Evolutionary conservation across 1,140 invertebrate genomes (phyloP).

Genomic region (Drosophila sechellia): DNA sequence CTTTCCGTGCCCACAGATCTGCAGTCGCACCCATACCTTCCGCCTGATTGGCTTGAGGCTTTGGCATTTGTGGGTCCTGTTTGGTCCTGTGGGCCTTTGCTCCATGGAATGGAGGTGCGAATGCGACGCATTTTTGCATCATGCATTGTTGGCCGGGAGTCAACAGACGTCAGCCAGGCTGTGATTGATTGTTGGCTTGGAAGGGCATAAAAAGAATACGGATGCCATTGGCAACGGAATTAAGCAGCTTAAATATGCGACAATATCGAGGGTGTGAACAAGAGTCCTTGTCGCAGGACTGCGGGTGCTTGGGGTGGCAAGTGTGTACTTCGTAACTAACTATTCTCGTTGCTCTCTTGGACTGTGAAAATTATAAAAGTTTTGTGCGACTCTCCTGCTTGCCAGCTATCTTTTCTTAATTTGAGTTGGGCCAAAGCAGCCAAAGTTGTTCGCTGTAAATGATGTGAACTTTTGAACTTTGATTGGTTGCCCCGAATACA

Average conservation of each 20-base stretch:
- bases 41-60: constrained; percentile 71
- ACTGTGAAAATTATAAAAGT: constrained; percentile 78
- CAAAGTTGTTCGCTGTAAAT: constrained; percentile 70
- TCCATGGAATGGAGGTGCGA: not conserved
- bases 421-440: constrained; percentile 60
- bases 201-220: constrained; percentile 5
- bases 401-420: constrained; percentile 72
- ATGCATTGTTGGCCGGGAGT: constrained; percentile 51
- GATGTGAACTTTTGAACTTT: constrained; percentile 79
- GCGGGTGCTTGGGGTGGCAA: not conserved
- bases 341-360: constrained; percentile 44
- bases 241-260: constrained; percentile 49
- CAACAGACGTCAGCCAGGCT: constrained; percentile 20
- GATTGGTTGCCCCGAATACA: constrained; percentile 57
- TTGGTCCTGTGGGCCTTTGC: not conserved
- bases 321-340: constrained; percentile 43
- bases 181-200: constrained; percentile 59
- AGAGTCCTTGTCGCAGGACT: not conserved
- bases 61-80: constrained; percentile 19
- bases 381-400: constrained; percentile 50
- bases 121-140: constrained; percentile 57
- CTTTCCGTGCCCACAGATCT: constrained; percentile 69
- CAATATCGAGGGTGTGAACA: constrained; percentile 8
- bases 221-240: constrained; percentile 21
- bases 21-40: constrained; percentile 68